Evolutionary conservation across 2,797 vertebrate species (phyloP).

Genomic region (Borostomias antarcticus): DNA sequence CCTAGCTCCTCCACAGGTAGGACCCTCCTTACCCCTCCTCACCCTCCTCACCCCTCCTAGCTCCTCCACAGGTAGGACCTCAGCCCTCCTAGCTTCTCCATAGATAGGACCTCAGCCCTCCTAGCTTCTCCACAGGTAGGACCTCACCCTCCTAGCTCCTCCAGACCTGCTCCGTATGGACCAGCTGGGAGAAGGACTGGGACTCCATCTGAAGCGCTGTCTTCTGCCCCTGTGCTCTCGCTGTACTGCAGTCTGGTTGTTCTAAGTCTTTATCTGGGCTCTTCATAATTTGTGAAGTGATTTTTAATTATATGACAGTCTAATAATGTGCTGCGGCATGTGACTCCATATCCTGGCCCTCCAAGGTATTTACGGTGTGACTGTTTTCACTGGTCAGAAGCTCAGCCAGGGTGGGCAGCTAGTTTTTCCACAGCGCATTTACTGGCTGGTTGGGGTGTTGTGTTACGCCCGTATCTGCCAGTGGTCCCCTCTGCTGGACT

Average conservation of each 20-base stretch:
- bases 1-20: slow-evolving; percentile 86
- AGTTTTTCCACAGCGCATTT: slow-evolving; percentile 65
- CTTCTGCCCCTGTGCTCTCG: too few species aligned
- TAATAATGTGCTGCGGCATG: background rate
- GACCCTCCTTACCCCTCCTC: slow-evolving; percentile 52
- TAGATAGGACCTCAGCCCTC: slow-evolving; percentile 1
- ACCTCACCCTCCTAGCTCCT: background rate
- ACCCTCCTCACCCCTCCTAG: slow-evolving; percentile 17
- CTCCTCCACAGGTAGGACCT: background rate
- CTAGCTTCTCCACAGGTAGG: background rate
- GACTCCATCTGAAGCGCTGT: too few species aligned
- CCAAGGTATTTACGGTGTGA: slow-evolving; percentile 62
- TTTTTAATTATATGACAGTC: background rate
- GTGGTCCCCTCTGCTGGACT: slow-evolving; percentile 40
- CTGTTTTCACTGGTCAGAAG: slow-evolving; percentile 49
- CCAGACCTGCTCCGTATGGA: background rate
- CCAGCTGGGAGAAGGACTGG: background rate
- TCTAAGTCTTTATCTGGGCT: background rate
- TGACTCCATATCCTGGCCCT: background rate
- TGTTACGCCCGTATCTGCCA: slow-evolving; percentile 39
- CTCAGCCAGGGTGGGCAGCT: slow-evolving; percentile 51
- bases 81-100: slow-evolving; percentile 30
- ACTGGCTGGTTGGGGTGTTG: slow-evolving; percentile 52
- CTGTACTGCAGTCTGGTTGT: background rate
- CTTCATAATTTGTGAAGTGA: background rate